phyloP scores from a whole-genome alignment of 2,797 vertebrate genomes.

The Danionella dracula region DNA sequence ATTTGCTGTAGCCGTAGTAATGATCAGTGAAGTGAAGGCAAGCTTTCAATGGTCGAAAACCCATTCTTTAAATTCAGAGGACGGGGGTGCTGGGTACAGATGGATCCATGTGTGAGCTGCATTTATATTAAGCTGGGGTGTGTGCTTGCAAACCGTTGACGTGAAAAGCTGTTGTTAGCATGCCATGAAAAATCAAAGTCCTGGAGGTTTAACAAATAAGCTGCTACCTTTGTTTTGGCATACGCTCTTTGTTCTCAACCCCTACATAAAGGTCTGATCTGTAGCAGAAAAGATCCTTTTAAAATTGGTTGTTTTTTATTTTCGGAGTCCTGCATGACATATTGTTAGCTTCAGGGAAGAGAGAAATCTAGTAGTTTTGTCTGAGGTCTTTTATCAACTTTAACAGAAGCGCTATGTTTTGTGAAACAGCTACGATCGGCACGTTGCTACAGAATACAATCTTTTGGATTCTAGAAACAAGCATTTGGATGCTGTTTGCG shows the following conservation, averaged over 20 bases:
- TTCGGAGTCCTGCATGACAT: not conserved
- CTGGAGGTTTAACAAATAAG: slow-evolving; percentile 11
- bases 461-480: slow-evolving; percentile 9
- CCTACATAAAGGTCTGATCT: too few relatives aligned
- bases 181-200: slow-evolving; percentile 12
- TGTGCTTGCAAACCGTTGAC: not conserved
- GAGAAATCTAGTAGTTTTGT: slow-evolving; percentile 60
- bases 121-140: not conserved
- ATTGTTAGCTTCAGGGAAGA: slow-evolving; percentile 44
- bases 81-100: not conserved
- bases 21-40: slow-evolving; percentile 17
- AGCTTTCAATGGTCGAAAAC: slow-evolving; percentile 11
- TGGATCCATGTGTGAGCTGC: slow-evolving; percentile 1
- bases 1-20: slow-evolving; percentile 7
- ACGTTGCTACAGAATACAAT: slow-evolving; percentile 1
- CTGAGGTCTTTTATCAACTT: slow-evolving; percentile 28
- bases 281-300: too few relatives aligned
- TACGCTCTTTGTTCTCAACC: not conserved
- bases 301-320: too few relatives aligned
- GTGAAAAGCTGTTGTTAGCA: not conserved
- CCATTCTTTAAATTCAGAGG: slow-evolving; percentile 1
- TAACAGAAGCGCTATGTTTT: slow-evolving; percentile 9
- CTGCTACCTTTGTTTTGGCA: not conserved
- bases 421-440: too few relatives aligned
- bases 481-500: not conserved